Evolutionary conservation across 2,797 vertebrate species (phyloP).

Genomic region (Poeciliopsis paucimaculata): DNA sequence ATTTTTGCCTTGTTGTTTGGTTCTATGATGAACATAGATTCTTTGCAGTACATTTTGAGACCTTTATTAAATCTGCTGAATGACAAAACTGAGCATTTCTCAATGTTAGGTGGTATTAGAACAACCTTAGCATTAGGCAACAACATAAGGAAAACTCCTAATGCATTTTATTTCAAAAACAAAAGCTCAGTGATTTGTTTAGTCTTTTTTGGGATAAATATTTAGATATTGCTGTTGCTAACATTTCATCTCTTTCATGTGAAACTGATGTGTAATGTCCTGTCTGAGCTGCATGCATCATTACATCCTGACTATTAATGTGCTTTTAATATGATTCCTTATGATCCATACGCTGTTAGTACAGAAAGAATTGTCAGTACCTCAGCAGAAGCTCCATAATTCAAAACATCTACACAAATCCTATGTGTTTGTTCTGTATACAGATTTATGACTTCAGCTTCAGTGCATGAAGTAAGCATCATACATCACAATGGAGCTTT

Average conservation of each 20-base stretch:
- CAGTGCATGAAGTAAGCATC: constrained; percentile 36
- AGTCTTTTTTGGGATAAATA: neutral
- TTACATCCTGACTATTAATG: neutral
- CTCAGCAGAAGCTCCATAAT: neutral
- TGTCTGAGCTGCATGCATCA: neutral
- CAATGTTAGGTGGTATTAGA: neutral
- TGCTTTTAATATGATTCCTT: neutral
- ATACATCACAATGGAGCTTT: constrained; percentile 34
- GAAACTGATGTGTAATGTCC: neutral
- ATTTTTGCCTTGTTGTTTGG: neutral
- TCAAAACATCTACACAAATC: constrained; percentile 12
- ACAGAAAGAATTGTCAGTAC: neutral
- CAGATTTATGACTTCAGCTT: constrained; percentile 54
- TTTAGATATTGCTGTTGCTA: neutral
- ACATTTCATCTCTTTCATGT: neutral
- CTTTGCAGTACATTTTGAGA: neutral
- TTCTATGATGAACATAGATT: neutral
- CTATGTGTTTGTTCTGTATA: constrained; percentile 38
- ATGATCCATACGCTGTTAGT: neutral
- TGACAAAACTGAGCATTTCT: neutral
- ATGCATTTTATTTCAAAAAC: neutral
- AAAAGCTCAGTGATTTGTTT: neutral
- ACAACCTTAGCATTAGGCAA: neutral
- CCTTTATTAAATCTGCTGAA: neutral
- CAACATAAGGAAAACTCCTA: neutral